Evolutionary conservation across 2,888 invertebrate genomes (phyloP), one percentile per base, ranked within the genome.

Genomic region (Ferrisia virgata): DNA sequence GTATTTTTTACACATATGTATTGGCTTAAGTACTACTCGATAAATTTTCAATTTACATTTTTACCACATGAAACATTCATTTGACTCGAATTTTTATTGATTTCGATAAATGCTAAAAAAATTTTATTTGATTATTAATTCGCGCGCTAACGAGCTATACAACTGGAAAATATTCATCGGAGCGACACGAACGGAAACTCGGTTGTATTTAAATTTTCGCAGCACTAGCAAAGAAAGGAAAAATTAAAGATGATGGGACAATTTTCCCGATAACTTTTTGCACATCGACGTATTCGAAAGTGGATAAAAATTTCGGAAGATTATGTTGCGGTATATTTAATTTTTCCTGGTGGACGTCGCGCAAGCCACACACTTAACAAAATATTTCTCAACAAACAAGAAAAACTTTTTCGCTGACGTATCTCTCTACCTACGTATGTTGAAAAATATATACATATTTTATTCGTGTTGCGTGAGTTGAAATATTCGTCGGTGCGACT

Each of bases 401-500:
- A 64, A 25, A 58, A 64, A 64, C 25, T 25, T 64, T 64, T 64
- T 64, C n/a, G n/a, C n/a, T n/a, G n/a, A n/a, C n/a, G n/a, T n/a
- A n/a, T 64, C 58, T n/a, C 6, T 43, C 9, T 22, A 25, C 53
- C 18, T 25, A 18, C 47, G 58, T 25, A 11, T 28, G 64, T 64
- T 64, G 64, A 64, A 64, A 64, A 64, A 64, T 22, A 64, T 64
- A 64, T 64, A 64, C 18, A 64, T 64, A 64, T 64, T 64, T 64
- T 64, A 64, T 64, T 64, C 64, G 28, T 64, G 15, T 64, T 64
- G 64, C 64, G 64, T 64, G 64, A 64, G 28, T 28, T 64, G 64
- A 64, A 28, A 64, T 64, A 64, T 64, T 64, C 15, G 15, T 64
- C 64, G 28, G 64, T 28, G 25, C 64, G 64, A 28, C 64, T 64